Conservation (phyloP, 2,888 invertebrate genomes). For the Mythimna loreyi region DNA sequence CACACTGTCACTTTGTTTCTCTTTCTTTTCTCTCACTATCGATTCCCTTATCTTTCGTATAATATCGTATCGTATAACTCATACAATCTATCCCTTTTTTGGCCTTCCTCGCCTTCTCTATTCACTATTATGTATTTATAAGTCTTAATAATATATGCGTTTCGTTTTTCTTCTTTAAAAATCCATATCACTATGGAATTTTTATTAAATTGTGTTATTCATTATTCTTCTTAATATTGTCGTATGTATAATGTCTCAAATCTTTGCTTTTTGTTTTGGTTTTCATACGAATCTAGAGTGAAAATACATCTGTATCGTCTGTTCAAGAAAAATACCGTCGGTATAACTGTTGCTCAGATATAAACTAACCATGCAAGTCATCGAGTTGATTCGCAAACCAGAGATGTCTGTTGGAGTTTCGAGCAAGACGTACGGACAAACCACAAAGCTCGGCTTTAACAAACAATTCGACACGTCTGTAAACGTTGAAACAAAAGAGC, state of each 20-base stretch:
- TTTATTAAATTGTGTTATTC: too few species aligned
- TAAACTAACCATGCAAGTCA: neutral
- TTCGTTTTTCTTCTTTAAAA: too few species aligned
- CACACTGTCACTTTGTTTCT: too few species aligned
- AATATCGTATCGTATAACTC: too few species aligned
- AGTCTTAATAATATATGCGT: too few species aligned
- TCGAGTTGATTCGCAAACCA: neutral
- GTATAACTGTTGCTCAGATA: too few species aligned
- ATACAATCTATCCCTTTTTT: too few species aligned
- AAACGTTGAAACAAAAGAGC: neutral
- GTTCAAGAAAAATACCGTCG: neutral
- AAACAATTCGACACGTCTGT: neutral
- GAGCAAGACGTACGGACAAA: neutral
- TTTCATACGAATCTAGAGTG: neutral
- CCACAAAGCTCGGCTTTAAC: neutral
- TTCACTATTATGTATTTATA: too few species aligned
- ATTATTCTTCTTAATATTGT: too few species aligned
- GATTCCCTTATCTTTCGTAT: too few species aligned
- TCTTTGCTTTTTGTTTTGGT: neutral
- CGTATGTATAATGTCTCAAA: neutral
- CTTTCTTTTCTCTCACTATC: too few species aligned
- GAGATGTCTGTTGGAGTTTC: neutral
- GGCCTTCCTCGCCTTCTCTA: too few species aligned
- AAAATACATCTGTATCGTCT: neutral
- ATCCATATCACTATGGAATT: neutral